Conservation (phyloP, 1,140 invertebrate species). For the Forficula auricularia region DNA sequence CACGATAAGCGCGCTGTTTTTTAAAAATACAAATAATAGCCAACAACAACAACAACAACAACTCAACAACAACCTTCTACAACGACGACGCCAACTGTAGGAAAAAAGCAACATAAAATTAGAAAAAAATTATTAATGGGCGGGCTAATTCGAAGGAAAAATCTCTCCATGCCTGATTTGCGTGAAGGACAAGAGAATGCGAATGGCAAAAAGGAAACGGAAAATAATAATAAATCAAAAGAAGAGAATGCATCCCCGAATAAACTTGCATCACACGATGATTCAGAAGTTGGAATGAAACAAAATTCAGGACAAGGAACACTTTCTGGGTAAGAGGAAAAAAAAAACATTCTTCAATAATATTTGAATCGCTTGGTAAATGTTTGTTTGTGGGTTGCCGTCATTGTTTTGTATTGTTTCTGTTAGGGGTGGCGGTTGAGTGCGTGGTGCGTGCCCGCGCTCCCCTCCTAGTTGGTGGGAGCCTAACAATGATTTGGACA, state of each 20-base stretch:
- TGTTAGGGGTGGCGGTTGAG: no score
- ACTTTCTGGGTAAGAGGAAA: not conserved
- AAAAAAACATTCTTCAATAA: no score
- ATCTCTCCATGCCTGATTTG: conserved; percentile 78
- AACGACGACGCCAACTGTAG: conserved; percentile 25
- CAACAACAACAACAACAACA: conserved; percentile 27
- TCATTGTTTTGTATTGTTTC: no score
- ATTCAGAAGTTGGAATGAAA: conserved; percentile 8
- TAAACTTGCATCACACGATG: conserved; percentile 9
- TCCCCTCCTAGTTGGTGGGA: no score
- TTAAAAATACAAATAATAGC: no score
- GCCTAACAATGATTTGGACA: no score
- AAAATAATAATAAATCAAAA: not conserved
- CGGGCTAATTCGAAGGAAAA: conserved; percentile 70
- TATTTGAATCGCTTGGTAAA: no score
- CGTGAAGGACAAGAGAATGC: conserved; percentile 46
- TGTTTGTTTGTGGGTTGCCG: no score
- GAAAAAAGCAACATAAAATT: conserved; percentile 82
- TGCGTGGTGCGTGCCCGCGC: no score
- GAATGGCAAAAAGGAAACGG: not conserved
- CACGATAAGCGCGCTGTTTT: conserved; percentile 17
- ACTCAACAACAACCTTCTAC: conserved; percentile 38
- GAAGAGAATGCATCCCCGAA: not conserved
- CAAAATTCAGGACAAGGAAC: conserved; percentile 1
- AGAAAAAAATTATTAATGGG: conserved; percentile 74